These are phyloP conservation scores for Plecotus auritus DNA, from an alignment of 2,113 vertebrate genomes.

Conservation along the genomic window DNA sequence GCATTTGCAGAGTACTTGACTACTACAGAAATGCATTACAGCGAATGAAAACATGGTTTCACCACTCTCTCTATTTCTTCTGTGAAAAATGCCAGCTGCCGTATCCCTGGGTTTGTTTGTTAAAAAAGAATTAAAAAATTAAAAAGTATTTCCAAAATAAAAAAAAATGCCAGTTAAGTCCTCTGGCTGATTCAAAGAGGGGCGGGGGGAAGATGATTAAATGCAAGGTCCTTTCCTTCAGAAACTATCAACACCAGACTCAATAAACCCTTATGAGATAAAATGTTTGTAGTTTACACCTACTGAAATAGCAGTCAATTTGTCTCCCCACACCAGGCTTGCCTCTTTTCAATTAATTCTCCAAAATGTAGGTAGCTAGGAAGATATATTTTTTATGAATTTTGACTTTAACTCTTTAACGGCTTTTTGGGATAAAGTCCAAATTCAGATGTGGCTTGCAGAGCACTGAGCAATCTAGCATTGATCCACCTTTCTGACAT, in stretches of 20 bases:
- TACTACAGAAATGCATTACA: not conserved
- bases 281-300: not conserved
- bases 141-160: not conserved
- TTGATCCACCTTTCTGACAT: not conserved
- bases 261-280: not conserved
- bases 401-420: not conserved
- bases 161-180: not conserved
- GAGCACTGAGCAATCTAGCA: not conserved
- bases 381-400: slow-evolving; percentile 7
- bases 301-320: not conserved
- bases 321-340: not conserved
- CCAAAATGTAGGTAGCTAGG: not conserved
- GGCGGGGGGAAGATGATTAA: not conserved
- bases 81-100: not conserved
- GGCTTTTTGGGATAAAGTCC: not conserved
- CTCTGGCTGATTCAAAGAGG: not conserved
- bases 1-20: not conserved
- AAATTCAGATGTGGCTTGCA: not conserved
- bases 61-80: not conserved
- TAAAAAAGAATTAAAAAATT: not conserved
- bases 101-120: not conserved
- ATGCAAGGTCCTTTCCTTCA: not conserved
- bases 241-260: not conserved
- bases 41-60: not conserved
- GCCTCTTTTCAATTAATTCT: slow-evolving; percentile 19